Evolutionary conservation across 2,113 vertebrate genomes (phyloP), one percentile per base, ranked within the genome.

Genomic region (Aepyceros melampus): DNA sequence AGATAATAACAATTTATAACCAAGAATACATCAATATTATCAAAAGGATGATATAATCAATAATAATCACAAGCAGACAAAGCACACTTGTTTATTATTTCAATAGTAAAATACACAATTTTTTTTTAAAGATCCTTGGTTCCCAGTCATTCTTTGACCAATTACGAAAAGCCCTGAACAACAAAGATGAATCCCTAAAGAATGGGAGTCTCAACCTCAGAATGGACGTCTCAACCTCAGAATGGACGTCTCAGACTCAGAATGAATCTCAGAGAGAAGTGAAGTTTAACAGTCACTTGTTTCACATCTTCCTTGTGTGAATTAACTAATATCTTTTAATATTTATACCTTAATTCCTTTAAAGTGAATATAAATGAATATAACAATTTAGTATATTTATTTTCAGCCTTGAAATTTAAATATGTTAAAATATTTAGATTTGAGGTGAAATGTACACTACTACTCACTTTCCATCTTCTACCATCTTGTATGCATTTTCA

Each of bases 301-400:
- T 60, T 94, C 49, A 83, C 67, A 89, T 74, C 29, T 53, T 25
- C 8, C 40, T 27, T 60, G 8, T 78, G 23, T 33, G 21, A 94
- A 64, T 67, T 55, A 89, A 31, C 58, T 76, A 89, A 87, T 91
- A 60, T 45, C 15, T 94, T 92, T 76, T 56, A 81, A 94, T 13
- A 93, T 58, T 51, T 88, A 92, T 55, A 83, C 31, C 67, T 91
- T 94, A 91, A 79, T 84, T 96, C 88, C 19, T 89, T 92, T 78
- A 91, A 82, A 85, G 55, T 78, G 85, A 89, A 84, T 91, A 83
- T n/a, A 92, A 92, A 85, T 78, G 27, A 87, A 81, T 36, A 47
- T 33, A 94, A 60, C 36, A 86, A 94, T 58, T 62, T 47, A 82
- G 58, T 82, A 53, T 11, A 62, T 51, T 95, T 93, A 93, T 85